Evolutionary conservation across 1,140 invertebrate genomes (phyloP), one percentile per base, ranked within the genome.

Genomic region (Eufriesea mexicana): DNA sequence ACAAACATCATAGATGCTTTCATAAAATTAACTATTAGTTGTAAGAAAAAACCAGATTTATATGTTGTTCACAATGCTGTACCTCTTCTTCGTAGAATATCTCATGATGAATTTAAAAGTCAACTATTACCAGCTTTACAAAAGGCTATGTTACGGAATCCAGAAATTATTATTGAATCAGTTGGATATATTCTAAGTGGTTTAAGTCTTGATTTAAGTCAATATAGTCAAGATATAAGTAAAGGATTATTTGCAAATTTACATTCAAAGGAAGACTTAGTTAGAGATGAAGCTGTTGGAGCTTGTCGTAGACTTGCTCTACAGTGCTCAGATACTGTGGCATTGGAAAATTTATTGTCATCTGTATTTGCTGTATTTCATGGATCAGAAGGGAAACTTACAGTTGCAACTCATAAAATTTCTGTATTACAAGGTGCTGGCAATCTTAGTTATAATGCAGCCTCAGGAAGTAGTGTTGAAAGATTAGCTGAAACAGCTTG

Each of bases 351-450:
- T 66, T 90, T 99, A 35, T 91, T 98, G 0, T 95, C 96, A 57
- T 96, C 97, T 76, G 95, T 97, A 49, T 98, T 99, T 94, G 96
- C 95, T 7, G 96, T 98, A 10, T 97, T 98, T 89, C 96, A 98
- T 94, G 98, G 98, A 55, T 97, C 97, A 12, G 97, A 98, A 92
- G 98, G 98, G 7, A 99, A 99, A 93, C 95, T 99, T 57, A 98
- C 98, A 9, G 96, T 98, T 23, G 96, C 96, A 12, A 97, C 97
- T 77, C 98, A 99, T 90, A 98, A 98, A 93, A 96, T 98, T 18
- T 97, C 97, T 78, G 96, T 99, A n/a, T 93, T 99, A 28, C 96
- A 97, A 96, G 98, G 97, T 45, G 96, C 98, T 76, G 97, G 98
- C 45, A 96, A 96, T 91, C 95, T 98, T 51, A 97, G 97, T 90